A percentile compares a stretch with the other conserved stretches of the same genome.
Evolutionary conservation across 1,140 invertebrate genomes (phyloP).

Genomic region (Polypedilum pembai): DNA sequence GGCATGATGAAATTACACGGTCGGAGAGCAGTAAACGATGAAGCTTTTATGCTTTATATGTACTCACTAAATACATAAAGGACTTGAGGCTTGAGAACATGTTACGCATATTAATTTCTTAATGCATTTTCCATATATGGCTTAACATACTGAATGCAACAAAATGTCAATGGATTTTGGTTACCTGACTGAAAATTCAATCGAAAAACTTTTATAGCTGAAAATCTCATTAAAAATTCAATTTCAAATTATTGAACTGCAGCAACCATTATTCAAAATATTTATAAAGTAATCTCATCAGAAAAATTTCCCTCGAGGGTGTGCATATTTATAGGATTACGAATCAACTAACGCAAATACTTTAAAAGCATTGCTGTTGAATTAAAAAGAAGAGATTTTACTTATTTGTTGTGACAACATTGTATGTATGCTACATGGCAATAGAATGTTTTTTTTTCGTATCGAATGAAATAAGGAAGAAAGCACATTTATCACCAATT

Average conservation of each 20-base stretch:
- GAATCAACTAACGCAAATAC: not conserved
- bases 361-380: not conserved
- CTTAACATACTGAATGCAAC: too few species aligned
- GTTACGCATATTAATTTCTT: constrained; percentile 11
- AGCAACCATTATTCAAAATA: too few species aligned
- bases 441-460: not conserved
- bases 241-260: too few species aligned
- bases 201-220: too few species aligned
- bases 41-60: too few species aligned
- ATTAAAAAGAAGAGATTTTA: not conserved
- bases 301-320: too few species aligned
- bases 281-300: too few species aligned
- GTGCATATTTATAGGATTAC: constrained; percentile 11
- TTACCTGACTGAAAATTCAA: too few species aligned
- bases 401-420: not conserved
- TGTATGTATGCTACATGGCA: not conserved
- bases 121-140: constrained; percentile 5
- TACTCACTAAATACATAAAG: too few species aligned
- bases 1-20: not conserved
- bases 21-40: too few species aligned
- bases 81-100: not conserved
- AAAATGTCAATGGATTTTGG: too few species aligned
- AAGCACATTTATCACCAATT: not conserved
- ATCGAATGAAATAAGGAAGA: not conserved
- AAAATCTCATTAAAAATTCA: too few species aligned